Base-by-base conservation (phyloP, 2,113 vertebrate species). In the Erinaceus europaeus region DNA sequence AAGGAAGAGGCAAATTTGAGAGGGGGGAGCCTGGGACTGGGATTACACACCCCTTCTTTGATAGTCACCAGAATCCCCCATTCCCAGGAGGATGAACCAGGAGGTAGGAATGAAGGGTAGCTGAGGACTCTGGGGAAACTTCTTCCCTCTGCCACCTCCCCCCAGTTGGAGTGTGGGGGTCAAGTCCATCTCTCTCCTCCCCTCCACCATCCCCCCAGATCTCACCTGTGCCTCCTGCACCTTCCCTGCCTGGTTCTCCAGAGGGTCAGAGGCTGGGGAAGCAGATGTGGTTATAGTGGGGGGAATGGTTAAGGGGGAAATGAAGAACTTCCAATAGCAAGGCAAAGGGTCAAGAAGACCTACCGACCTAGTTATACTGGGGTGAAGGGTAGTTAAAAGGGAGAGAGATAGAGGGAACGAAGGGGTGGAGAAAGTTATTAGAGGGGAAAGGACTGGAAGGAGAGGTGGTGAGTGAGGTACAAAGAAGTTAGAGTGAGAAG, bases 191-290 rank as follows among this genome's bases (percentile, higher is more conserved):
- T 93, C 78, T 93, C 78, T 95, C 90, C 92, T 95, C 90, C 95
- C 94, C 94, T 87, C 94, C 94, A 90, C 92, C 95, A 78, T 21
- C 91, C 38, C 9, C 84, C 90, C 38, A 80, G 87, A 89, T 96
- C 95, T 96, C 95, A 96, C 95, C 95, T 96, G 95, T 61, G 92
- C 92, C 82, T 96, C 95, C 78, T 89, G 94, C 91, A 94, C 95
- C 94, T 95, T 96, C 93, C 93, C 95, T 95, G 93, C 72, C 94
- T 96, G 91, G 89, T 85, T 94, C 95, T 94, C 93, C 92, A 93
- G 82, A 90, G 94, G 90, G 88, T 93, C 91, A 94, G 91, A 94
- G 91, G 94, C 94, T 94, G 69, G 89, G 90, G 94, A 92, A 94
- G 95, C 82, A 94, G 91, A 94, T 9, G 89, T 89, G 92, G 92